Evolutionary conservation across 2,797 vertebrate genomes (phyloP).

Genomic region (Sphenodon punctatus): DNA sequence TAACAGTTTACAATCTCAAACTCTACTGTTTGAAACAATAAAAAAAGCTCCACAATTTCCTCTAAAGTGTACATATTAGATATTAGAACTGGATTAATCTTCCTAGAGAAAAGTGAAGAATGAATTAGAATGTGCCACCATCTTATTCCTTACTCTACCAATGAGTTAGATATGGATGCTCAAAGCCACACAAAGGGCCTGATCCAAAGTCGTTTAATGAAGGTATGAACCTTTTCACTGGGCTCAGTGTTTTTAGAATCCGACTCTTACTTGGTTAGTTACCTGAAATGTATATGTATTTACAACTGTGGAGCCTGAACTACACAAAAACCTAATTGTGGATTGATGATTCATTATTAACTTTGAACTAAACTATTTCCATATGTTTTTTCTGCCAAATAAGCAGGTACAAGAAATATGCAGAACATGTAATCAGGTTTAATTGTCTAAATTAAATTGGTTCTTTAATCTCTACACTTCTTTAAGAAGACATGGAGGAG

Average conservation of each 20-base stretch:
- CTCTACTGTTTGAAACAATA: no score
- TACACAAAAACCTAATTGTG: neutral
- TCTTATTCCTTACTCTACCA: neutral
- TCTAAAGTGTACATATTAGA: neutral
- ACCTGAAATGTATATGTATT: slow-evolving; percentile 7
- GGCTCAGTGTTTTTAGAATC: neutral
- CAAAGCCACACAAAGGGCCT: neutral
- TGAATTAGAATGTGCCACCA: neutral
- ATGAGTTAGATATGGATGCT: neutral
- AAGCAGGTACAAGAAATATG: neutral
- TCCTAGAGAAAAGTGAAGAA: neutral
- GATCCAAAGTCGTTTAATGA: neutral
- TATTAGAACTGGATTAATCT: neutral
- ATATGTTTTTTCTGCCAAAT: neutral
- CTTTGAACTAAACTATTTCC: neutral
- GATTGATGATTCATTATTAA: neutral
- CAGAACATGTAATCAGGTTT: neutral
- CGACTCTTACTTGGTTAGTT: neutral
- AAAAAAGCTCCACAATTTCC: neutral
- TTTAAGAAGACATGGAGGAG: slow-evolving; percentile 1
- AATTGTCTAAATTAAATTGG: neutral
- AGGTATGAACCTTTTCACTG: neutral
- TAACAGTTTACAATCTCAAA: no score
- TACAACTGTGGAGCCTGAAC: neutral
- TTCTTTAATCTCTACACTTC: slow-evolving; percentile 6